These are phyloP conservation scores for Lathamus discolor DNA, from an alignment of 2,113 vertebrate species.

Conservation along the genomic window DNA sequence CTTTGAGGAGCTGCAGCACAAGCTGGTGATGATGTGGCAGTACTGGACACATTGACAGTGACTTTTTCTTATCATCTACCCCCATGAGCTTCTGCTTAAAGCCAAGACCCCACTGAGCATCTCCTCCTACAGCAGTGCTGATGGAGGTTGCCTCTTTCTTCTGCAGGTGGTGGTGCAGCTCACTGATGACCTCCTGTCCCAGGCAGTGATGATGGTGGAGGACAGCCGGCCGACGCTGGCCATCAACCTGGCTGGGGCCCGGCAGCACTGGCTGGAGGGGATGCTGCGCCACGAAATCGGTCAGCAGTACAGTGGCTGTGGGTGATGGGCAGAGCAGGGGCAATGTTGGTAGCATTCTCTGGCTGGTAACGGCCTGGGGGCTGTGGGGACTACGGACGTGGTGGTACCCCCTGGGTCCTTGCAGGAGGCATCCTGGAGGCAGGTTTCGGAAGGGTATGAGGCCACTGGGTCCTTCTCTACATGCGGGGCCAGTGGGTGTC, in stretches of 20 bases:
- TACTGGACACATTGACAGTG: not conserved
- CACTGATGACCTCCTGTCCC: conserved; percentile 92
- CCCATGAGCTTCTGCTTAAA: not conserved
- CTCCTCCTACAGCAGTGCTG: not conserved
- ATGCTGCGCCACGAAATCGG: conserved; percentile 97
- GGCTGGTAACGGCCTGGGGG: rapidly evolving
- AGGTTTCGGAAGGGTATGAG: not conserved
- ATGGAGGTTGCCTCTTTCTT: not conserved
- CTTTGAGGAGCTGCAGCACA: not conserved
- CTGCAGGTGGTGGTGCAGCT: conserved; percentile 92
- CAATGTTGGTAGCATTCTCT: not conserved
- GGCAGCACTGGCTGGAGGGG: conserved; percentile 96
- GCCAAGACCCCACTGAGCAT: not conserved
- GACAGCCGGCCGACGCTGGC: conserved; percentile 92
- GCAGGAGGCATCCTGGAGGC: not conserved
- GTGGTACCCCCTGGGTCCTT: not conserved
- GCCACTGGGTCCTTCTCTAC: not conserved
- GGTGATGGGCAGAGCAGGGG: not conserved
- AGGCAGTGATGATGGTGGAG: conserved; percentile 96
- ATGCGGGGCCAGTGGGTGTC: rapidly evolving
- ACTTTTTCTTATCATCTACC: not conserved
- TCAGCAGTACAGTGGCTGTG: conserved; percentile 35
- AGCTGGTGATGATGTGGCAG: not conserved
- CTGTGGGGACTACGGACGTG: not conserved
- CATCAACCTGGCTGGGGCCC: conserved; percentile 92